Percentiles rank a stretch among this genome's conserved stretches.
These are phyloP conservation scores for Apogon hyalosoma DNA, from an alignment of 2,797 vertebrate species.

Conservation along the genomic window DNA sequence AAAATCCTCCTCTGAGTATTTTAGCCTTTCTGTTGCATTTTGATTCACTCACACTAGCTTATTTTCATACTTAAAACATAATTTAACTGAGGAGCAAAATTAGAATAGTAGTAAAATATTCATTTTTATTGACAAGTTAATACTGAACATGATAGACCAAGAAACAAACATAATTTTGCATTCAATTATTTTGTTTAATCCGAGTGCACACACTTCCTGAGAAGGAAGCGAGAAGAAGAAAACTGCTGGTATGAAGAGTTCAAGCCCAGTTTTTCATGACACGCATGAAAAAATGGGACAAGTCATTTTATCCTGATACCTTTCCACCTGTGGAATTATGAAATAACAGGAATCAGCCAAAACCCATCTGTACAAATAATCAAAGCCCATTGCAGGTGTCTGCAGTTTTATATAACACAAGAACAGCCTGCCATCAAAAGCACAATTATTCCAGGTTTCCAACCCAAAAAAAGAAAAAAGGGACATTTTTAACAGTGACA, in stretches of 20 bases:
- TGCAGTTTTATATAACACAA: conserved; percentile 63
- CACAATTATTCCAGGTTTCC: conserved; percentile 69
- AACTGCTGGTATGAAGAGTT: conserved; percentile 53
- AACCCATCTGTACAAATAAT: conserved; percentile 73
- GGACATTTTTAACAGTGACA: conserved; percentile 35
- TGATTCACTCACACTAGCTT: conserved; percentile 19
- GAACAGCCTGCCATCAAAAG: conserved; percentile 55
- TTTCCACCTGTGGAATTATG: conserved; percentile 65
- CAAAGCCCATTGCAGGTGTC: conserved; percentile 65
- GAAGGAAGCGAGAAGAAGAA: conserved; percentile 57
- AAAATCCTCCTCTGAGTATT: conserved; percentile 13
- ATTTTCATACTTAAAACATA: conserved; percentile 1
- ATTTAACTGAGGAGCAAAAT: too few species aligned
- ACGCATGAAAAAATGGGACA: conserved; percentile 32
- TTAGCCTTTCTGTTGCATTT: conserved; percentile 32
- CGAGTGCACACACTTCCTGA: conserved; percentile 44
- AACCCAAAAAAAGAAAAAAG: conserved; percentile 16
- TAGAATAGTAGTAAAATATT: neutral
- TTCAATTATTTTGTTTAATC: conserved; percentile 54
- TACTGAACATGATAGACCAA: conserved; percentile 42
- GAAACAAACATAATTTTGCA: conserved; percentile 36
- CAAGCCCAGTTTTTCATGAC: conserved; percentile 47
- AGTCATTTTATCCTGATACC: conserved; percentile 58
- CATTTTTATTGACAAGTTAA: conserved; percentile 60
- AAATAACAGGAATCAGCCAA: conserved; percentile 72